Evolutionary conservation across 1,140 invertebrate species (phyloP).

Genomic region (Teleogryllus occipitalis): DNA sequence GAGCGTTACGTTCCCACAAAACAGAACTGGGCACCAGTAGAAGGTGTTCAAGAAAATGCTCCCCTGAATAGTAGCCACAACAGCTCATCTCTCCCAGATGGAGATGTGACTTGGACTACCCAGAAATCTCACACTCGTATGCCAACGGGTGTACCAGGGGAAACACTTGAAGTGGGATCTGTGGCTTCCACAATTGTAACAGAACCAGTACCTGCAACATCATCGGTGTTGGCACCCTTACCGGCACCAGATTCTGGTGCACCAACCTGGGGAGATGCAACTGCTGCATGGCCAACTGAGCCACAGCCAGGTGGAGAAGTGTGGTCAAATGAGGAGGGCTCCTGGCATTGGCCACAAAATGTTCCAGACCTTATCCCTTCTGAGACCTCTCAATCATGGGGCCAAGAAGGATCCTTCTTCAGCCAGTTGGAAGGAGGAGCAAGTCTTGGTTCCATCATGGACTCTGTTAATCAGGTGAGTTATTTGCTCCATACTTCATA

Average conservation of each 20-base stretch:
- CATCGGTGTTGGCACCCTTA: neutral
- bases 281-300: neutral
- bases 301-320: neutral
- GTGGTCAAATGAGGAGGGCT: neutral
- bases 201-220: neutral
- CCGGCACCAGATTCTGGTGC: neutral
- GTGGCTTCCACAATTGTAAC: neutral
- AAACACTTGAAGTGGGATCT: neutral
- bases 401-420: neutral
- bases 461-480: constrained; percentile 20
- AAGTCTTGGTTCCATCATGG: constrained; percentile 17
- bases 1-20: neutral
- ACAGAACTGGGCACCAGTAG: neutral
- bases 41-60: neutral
- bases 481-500: neutral
- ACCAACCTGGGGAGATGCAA: neutral
- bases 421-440: neutral
- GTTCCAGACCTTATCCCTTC: neutral
- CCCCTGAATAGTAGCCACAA: neutral
- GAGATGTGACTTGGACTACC: neutral
- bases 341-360: neutral
- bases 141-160: neutral
- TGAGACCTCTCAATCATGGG: neutral
- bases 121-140: neutral
- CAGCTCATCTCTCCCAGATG: neutral